Percentiles rank a stretch among this genome's conserved stretches.
These are phyloP conservation scores for Halcyon smyrnensis DNA, from an alignment of 2,797 vertebrate genomes.

Conservation along the genomic window DNA sequence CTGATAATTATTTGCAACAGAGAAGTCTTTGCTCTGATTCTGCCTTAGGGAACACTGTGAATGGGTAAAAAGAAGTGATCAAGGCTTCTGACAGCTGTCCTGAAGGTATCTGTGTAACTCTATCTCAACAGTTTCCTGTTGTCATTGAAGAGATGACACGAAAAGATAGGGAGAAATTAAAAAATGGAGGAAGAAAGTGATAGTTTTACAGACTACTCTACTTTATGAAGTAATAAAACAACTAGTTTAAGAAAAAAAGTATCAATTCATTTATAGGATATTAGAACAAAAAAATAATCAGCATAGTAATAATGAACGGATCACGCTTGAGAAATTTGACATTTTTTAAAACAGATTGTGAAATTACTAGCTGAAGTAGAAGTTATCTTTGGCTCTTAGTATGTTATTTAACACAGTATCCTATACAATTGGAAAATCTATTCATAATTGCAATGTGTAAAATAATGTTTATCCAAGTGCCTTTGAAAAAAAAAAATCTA, in stretches of 20 bases:
- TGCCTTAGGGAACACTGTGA: neutral
- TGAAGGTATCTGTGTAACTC: neutral
- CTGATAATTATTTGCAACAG: neutral
- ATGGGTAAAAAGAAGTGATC: neutral
- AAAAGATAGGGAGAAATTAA: neutral
- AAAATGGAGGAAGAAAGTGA: neutral
- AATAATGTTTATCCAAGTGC: neutral
- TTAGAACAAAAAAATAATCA: neutral
- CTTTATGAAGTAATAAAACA: neutral
- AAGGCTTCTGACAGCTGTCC: neutral
- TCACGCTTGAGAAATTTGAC: neutral
- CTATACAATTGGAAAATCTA: neutral
- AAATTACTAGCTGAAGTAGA: neutral
- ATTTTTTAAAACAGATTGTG: neutral
- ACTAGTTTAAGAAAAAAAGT: neutral
- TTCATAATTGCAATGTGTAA: neutral
- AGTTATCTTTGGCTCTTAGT: neutral
- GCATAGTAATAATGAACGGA: neutral
- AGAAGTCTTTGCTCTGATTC: neutral
- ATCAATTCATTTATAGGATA: neutral
- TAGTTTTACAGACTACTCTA: neutral
- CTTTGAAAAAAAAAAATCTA: neutral
- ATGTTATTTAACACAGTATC: neutral
- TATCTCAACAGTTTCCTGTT: neutral
- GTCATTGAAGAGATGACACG: neutral